Conservation (phyloP, 2,888 invertebrate genomes). For the Ormyrus labotus region DNA sequence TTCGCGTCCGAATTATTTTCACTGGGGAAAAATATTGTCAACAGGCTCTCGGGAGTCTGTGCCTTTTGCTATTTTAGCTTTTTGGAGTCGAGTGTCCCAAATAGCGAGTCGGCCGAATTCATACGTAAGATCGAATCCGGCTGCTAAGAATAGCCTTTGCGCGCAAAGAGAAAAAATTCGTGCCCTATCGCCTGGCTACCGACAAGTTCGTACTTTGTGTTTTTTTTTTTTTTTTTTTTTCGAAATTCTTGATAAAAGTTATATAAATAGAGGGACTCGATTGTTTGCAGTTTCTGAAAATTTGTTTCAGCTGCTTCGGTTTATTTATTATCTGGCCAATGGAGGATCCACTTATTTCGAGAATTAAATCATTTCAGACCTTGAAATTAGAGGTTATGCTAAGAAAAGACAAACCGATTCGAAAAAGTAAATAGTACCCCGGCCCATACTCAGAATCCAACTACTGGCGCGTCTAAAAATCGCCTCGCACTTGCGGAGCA, state of each 20-base stretch:
- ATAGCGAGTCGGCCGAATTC: slow-evolving; percentile 52
- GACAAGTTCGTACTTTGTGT: not conserved
- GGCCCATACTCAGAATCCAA: not conserved
- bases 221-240: too few relatives aligned
- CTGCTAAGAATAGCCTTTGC: slow-evolving; percentile 53
- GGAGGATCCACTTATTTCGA: too few relatives aligned
- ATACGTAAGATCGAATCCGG: slow-evolving; percentile 52
- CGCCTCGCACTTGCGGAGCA: slow-evolving; percentile 42
- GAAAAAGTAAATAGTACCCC: not conserved
- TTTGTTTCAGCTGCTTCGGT: not conserved
- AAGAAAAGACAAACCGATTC: not conserved
- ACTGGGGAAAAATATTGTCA: slow-evolving; percentile 28
- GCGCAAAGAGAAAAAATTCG: slow-evolving; percentile 22
- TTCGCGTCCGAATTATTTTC: not conserved
- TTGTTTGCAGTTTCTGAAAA: not conserved
- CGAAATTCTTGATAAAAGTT: too few relatives aligned
- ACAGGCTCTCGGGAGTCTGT: slow-evolving; percentile 1
- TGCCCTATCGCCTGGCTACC: too few relatives aligned
- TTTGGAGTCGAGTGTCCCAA: slow-evolving; percentile 56
- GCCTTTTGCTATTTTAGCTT: slow-evolving; percentile 55
- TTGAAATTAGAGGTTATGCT: not conserved
- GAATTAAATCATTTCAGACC: not conserved
- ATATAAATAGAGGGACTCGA: not conserved
- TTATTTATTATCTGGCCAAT: too few relatives aligned
- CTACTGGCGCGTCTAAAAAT: slow-evolving; percentile 9